A percentile compares a stretch with the other conserved stretches of the same genome.
These are phyloP conservation scores for Phenacoccus solenopsis DNA, from an alignment of 1,140 invertebrate genomes.

Conservation along the genomic window DNA sequence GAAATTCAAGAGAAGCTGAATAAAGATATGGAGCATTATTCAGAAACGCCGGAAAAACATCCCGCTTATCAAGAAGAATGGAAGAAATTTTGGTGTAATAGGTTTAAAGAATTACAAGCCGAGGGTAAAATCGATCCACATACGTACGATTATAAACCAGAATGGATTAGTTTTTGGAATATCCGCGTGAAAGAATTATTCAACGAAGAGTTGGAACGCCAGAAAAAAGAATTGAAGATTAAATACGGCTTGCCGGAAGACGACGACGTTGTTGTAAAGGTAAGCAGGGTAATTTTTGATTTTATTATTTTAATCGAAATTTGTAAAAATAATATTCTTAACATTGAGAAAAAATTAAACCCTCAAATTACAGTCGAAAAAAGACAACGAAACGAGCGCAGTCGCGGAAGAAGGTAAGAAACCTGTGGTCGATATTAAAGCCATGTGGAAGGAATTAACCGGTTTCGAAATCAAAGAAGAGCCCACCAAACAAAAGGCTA, in stretches of 20 bases:
- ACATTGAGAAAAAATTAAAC: constrained; percentile 3
- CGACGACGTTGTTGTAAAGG: constrained; percentile 10
- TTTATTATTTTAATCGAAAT: not conserved
- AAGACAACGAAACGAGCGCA: constrained; percentile 20
- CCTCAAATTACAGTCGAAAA: constrained; percentile 21
- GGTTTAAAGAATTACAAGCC: constrained; percentile 56
- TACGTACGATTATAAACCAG: constrained; percentile 69
- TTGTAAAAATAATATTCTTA: not conserved
- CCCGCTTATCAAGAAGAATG: constrained; percentile 71
- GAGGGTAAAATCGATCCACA: constrained; percentile 46
- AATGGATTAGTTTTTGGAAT: constrained; percentile 75
- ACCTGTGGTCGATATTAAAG: constrained; percentile 29
- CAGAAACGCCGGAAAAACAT: constrained; percentile 74
- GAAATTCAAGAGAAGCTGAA: constrained; percentile 39
- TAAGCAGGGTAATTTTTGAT: not conserved
- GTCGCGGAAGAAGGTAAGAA: not conserved
- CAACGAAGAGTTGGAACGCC: constrained; percentile 45
- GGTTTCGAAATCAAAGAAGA: constrained; percentile 27
- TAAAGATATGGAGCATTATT: constrained; percentile 52
- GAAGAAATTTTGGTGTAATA: constrained; percentile 70
- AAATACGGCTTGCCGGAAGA: constrained; percentile 25
- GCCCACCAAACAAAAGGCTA: constrained; percentile 21
- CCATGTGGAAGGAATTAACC: constrained; percentile 30
- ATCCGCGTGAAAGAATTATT: constrained; percentile 62
- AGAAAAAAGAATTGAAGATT: constrained; percentile 42